Evolutionary conservation across 1,140 invertebrate genomes (phyloP).

Genomic region (Drosophila sp.): DNA sequence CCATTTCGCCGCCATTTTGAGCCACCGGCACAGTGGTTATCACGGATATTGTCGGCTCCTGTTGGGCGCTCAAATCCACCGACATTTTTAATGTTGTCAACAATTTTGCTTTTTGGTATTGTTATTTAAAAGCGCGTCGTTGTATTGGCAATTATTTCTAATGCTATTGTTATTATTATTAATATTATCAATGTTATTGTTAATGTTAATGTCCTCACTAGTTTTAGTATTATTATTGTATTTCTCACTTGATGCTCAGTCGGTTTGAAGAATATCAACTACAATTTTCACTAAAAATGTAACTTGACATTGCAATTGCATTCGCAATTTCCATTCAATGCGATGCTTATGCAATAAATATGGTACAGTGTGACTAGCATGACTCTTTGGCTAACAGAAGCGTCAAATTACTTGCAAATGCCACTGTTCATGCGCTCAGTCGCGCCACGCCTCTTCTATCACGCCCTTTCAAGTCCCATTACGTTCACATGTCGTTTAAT

Average conservation of each 20-base stretch:
- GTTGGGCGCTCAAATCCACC: conserved; percentile 76
- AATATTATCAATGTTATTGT: no score
- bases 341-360: background rate
- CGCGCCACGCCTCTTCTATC: no score
- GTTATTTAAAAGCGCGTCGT: conserved; percentile 28
- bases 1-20: conserved; percentile 89
- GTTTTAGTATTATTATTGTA: conserved; percentile 53
- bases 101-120: conserved; percentile 27
- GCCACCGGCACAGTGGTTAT: conserved; percentile 84
- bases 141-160: conserved; percentile 37
- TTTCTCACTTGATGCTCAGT: conserved; percentile 46
- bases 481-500: no score
- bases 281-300: background rate
- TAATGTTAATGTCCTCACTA: conserved; percentile 4
- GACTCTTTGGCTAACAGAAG: no score
- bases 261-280: conserved; percentile 34
- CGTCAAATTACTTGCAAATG: no score
- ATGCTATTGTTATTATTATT: background rate
- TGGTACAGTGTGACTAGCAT: no score
- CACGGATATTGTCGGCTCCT: conserved; percentile 80
- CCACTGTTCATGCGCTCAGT: no score
- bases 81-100: conserved; percentile 57
- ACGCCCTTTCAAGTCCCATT: no score
- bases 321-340: background rate
- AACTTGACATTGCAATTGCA: conserved; percentile 28